Evolutionary conservation across 2,797 vertebrate species (phyloP).

Genomic region (Molossus molossus): DNA sequence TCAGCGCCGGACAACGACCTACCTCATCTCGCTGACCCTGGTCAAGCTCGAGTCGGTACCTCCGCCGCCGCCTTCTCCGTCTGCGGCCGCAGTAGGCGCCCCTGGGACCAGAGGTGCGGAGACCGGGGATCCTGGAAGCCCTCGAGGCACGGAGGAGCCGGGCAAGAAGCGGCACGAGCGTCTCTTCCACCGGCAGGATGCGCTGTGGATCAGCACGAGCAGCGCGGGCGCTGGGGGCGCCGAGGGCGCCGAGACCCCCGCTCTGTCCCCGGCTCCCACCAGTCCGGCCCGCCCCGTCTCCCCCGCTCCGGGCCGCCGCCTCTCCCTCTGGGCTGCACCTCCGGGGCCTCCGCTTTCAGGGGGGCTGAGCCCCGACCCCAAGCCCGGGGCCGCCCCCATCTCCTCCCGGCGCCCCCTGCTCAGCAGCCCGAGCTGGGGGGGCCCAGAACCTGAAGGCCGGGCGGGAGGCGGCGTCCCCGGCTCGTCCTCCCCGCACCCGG

Average conservation of each 20-base stretch:
- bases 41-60: constrained; percentile 96
- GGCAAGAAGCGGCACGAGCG: constrained; percentile 89
- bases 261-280: constrained; percentile 82
- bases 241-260: constrained; percentile 83
- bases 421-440: constrained; percentile 87
- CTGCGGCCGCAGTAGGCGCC: constrained; percentile 86
- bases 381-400: constrained; percentile 77
- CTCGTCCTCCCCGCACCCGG: constrained; percentile 87
- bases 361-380: constrained; percentile 81
- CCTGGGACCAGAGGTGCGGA: constrained; percentile 73
- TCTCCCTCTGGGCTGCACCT: constrained; percentile 81
- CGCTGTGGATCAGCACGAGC: constrained; percentile 90
- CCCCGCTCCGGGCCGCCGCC: constrained; percentile 82
- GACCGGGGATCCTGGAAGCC: constrained; percentile 88
- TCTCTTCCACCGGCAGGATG: constrained; percentile 90
- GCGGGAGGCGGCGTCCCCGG: constrained; percentile 82
- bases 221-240: constrained; percentile 83
- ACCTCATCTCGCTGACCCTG: constrained; percentile 98
- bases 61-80: constrained; percentile 84
- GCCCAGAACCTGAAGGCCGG: constrained; percentile 81
- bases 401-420: constrained; percentile 84
- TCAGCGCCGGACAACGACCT: constrained; percentile 97
- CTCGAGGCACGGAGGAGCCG: constrained; percentile 83
- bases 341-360: constrained; percentile 78
- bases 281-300: constrained; percentile 84